Conservation (phyloP, 2,888 invertebrate genomes). For the Xanthia togata region DNA sequence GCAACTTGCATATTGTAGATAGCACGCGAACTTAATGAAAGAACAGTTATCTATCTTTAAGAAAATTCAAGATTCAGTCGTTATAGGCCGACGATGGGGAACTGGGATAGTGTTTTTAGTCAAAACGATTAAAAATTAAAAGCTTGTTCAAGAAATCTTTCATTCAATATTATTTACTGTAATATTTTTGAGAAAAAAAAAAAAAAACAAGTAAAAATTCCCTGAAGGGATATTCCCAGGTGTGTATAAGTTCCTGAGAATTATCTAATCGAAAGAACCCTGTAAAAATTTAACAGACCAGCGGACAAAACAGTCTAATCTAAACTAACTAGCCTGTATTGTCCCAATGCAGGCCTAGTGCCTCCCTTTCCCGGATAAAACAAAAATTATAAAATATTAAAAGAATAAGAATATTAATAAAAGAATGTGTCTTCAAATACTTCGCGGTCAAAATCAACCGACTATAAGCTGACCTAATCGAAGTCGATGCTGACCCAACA, state of each 20-base stretch:
- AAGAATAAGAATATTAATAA: too few relatives aligned
- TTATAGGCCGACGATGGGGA: background rate
- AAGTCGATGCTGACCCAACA: constrained; percentile 38
- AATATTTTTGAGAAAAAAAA: background rate
- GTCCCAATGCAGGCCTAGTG: too few relatives aligned
- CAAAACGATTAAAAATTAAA: background rate
- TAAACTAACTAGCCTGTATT: too few relatives aligned
- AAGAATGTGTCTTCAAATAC: constrained; percentile 3
- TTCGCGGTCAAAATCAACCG: background rate
- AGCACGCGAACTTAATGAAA: constrained; percentile 20
- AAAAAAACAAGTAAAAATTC: background rate
- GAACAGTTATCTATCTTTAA: background rate
- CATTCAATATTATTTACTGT: background rate
- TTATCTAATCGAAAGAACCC: background rate
- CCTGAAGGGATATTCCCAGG: background rate
- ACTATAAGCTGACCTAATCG: constrained; percentile 44
- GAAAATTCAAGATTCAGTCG: background rate
- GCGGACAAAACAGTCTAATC: too few relatives aligned
- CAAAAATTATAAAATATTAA: too few relatives aligned
- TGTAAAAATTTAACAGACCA: background rate
- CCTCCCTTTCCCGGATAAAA: too few relatives aligned
- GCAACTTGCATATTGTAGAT: background rate
- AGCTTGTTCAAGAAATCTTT: background rate
- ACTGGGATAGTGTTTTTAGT: too few relatives aligned
- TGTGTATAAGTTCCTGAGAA: background rate